phyloP scores from a whole-genome alignment of 2,113 vertebrate species.

The Morone chrysops region DNA sequence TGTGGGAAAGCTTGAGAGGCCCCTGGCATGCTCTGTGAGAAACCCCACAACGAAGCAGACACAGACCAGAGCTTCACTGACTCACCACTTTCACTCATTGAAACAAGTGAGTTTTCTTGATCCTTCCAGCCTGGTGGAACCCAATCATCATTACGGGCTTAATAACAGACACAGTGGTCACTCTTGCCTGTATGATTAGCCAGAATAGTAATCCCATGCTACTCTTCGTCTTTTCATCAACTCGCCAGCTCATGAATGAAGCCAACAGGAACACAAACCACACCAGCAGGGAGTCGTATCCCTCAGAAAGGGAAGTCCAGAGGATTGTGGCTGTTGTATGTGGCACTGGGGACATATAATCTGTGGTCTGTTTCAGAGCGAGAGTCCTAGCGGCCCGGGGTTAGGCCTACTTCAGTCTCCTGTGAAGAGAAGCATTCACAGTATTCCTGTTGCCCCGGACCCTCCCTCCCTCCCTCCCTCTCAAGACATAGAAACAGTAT shows the following conservation, averaged over 20 bases:
- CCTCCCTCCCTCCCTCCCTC: conserved; percentile 40
- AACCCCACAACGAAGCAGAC: conserved; percentile 73
- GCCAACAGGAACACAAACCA: conserved; percentile 73
- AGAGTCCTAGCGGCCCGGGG: conserved; percentile 63
- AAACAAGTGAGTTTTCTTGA: conserved; percentile 58
- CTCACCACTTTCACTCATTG: conserved; percentile 63
- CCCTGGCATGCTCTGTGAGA: conserved; percentile 76
- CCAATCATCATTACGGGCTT: conserved; percentile 66
- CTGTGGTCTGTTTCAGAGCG: conserved; percentile 77
- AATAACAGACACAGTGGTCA: conserved; percentile 69
- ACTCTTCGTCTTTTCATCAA: conserved; percentile 72
- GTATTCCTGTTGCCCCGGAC: conserved; percentile 67
- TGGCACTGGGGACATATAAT: conserved; percentile 79
- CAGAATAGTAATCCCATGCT: conserved; percentile 63
- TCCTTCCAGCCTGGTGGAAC: conserved; percentile 52
- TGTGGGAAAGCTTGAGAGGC: conserved; percentile 78
- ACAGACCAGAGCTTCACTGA: conserved; percentile 52
- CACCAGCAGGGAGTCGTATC: conserved; percentile 72
- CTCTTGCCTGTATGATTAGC: conserved; percentile 60
- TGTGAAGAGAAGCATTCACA: conserved; percentile 83
- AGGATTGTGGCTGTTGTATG: conserved; percentile 80
- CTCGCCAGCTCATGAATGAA: conserved; percentile 72
- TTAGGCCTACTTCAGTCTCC: conserved; percentile 66
- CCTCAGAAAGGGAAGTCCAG: conserved; percentile 80
- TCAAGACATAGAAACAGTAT: conserved; percentile 80